Evolutionary conservation across 1,140 invertebrate genomes (phyloP), one percentile per base, ranked within the genome.

Genomic region (Nixonia krombeini): DNA sequence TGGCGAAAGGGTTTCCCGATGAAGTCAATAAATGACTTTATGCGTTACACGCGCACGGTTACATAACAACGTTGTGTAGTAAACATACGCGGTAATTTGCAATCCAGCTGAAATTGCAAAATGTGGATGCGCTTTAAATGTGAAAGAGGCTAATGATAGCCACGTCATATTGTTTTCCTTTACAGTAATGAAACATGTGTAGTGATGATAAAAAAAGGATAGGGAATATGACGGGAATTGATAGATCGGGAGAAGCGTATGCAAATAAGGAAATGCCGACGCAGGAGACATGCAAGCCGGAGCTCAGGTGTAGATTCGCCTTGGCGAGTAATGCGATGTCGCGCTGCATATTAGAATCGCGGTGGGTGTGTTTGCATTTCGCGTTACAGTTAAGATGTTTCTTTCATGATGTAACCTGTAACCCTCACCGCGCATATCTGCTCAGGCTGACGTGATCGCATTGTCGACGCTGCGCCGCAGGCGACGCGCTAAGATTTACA

Each of bases 321-420:
- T 75, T 76, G 67, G 68, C 63, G 46, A 53, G 64, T n/a, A 13
- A 13, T 33, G 23, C 12, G 23, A 55, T 49, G 37, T n/a, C 28
- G 28, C 55, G 35, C 35, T 67, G 59, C 61, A 57, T 61, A 71
- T 72, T 66, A 49, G 50, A 71, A 73, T 37, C 63, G 45, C 57
- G 51, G 72, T 72, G 64, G 70, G 68, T 63, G 70, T 56, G 68
- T 61, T 51, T 59, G 41, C 62, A 13, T 13, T 13, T 56, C 28
- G 53, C 63, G 59, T 68, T 73, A 62, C 66, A 68, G 59, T 74
- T 74, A 67, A 71, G 61, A 77, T 77, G 72, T 70, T 75, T 77
- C 55, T 58, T 40, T 49, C 18, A 57, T 77, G 75, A 77, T 71
- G 72, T 55, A 75, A 72, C 57, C 70, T 37, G 46, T 47, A 46